A percentile compares a stretch with the other conserved stretches of the same genome.
Evolutionary conservation across 2,113 vertebrate species (phyloP).

Genomic region (Silurus glanis): DNA sequence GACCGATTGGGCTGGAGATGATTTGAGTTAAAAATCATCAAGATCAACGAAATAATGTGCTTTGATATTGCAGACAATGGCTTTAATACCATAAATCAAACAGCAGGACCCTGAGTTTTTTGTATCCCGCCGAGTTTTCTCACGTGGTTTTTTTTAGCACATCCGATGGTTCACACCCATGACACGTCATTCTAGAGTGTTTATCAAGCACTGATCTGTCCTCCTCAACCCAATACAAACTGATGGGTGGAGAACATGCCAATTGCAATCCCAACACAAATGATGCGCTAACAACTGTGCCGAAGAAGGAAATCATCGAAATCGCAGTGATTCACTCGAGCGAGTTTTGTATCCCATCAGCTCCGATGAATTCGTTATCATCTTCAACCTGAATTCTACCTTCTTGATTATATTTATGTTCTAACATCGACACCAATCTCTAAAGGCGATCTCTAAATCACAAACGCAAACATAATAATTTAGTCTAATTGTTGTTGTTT

Average conservation of each 20-base stretch:
- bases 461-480: neutral
- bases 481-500: neutral
- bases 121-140: neutral
- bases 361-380: neutral
- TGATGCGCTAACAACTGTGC: constrained; percentile 5
- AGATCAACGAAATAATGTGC: too few species aligned
- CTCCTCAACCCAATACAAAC: constrained; percentile 42
- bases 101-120: neutral
- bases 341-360: neutral
- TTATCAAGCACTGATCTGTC: constrained; percentile 32
- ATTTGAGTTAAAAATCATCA: constrained; percentile 9
- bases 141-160: constrained; percentile 2
- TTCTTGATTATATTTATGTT: neutral
- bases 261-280: constrained; percentile 5
- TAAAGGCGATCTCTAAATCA: neutral
- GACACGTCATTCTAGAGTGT: constrained; percentile 15
- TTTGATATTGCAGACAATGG: neutral
- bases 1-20: neutral
- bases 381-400: neutral
- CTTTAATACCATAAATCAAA: constrained; percentile 7
- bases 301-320: neutral
- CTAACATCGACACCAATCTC: neutral
- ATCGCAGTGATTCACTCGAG: neutral
- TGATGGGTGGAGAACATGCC: constrained; percentile 50
- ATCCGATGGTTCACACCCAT: constrained; percentile 38